Percentiles rank a stretch among this genome's conserved stretches.
Evolutionary conservation across 2,797 vertebrate species (phyloP).

Genomic region (Pangasius mekongensis): DNA sequence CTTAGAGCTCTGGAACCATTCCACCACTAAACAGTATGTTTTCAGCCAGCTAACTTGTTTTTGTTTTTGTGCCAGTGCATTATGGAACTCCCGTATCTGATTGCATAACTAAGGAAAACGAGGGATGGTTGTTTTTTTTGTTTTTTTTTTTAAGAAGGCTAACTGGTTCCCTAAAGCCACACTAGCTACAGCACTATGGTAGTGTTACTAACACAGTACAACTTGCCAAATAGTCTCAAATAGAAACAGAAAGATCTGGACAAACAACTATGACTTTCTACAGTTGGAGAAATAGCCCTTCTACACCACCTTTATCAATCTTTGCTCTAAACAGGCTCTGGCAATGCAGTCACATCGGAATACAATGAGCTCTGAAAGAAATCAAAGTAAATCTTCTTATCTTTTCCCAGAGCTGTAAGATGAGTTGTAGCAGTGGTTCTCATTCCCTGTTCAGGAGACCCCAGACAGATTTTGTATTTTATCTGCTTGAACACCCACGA

Average conservation of each 20-base stretch:
- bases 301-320: neutral
- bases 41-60: neutral
- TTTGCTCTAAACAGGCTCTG: neutral
- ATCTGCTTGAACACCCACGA: neutral
- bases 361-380: neutral
- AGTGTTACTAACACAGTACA: neutral
- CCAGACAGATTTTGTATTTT: neutral
- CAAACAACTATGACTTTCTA: neutral
- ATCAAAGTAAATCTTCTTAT: slow-evolving; percentile 13
- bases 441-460: neutral
- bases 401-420: neutral
- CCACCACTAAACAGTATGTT: neutral
- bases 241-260: neutral
- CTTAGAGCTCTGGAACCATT: neutral
- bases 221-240: neutral
- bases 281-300: neutral
- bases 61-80: neutral
- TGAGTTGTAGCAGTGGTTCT: neutral
- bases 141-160: neutral
- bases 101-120: neutral
- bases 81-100: neutral
- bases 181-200: neutral
- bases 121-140: neutral
- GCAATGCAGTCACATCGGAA: neutral
- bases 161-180: neutral